Evolutionary conservation across 2,113 vertebrate genomes (phyloP).

Genomic region (Tauraco erythrolophus): DNA sequence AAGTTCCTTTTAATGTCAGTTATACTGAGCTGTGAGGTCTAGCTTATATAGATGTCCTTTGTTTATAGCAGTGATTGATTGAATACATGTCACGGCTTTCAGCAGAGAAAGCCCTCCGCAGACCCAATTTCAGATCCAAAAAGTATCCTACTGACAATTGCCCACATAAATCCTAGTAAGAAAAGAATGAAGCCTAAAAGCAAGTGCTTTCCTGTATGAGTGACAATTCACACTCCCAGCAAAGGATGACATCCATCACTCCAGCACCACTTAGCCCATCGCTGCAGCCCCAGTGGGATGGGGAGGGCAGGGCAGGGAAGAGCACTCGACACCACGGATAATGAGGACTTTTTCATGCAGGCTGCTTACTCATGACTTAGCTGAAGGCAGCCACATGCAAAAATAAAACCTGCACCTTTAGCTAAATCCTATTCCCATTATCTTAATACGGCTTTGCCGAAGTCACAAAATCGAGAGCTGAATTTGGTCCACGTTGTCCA

Average conservation of each 20-base stretch:
- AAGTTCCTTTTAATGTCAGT: background rate
- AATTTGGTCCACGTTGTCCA: background rate
- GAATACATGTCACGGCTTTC: background rate
- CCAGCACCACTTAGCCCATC: background rate
- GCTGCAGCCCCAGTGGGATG: background rate
- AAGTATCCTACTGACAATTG: background rate
- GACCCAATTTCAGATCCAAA: background rate
- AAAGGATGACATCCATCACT: slow-evolving; percentile 15
- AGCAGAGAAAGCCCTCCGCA: background rate
- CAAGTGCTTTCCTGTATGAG: background rate
- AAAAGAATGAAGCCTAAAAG: slow-evolving; percentile 11
- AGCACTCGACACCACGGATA: fast-evolving
- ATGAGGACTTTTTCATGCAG: background rate
- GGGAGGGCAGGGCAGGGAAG: background rate
- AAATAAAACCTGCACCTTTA: background rate
- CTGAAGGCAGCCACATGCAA: background rate
- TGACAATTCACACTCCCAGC: background rate
- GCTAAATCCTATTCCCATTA: background rate
- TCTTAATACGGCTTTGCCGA: background rate
- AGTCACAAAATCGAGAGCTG: background rate
- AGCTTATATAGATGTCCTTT: background rate
- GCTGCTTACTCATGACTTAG: background rate
- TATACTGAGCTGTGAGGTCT: background rate
- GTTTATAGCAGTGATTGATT: background rate
- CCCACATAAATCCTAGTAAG: slow-evolving; percentile 20